A percentile compares a stretch with the other conserved stretches of the same genome.
phyloP scores from a whole-genome alignment of 2,113 vertebrate genomes.

The Mus spicilegus region DNA sequence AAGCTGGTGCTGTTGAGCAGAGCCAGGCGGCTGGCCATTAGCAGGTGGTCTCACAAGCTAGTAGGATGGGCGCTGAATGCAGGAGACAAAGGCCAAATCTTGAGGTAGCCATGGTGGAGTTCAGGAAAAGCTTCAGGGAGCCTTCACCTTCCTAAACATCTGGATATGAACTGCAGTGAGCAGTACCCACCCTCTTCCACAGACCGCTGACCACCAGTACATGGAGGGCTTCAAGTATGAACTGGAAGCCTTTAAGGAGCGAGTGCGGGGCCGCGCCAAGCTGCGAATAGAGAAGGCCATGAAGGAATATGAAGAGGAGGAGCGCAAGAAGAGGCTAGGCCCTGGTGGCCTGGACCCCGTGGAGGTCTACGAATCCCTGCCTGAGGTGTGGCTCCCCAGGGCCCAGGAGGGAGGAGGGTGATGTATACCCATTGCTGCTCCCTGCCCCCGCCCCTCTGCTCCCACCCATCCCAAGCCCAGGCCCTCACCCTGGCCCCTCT shows the following conservation, averaged over 20 bases:
- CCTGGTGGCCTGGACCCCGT: constrained; percentile 95
- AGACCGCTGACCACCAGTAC: constrained; percentile 96
- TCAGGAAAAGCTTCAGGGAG: neutral
- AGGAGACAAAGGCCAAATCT: neutral
- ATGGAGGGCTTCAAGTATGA: constrained; percentile 97
- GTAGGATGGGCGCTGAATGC: neutral
- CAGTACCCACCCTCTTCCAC: accelerated
- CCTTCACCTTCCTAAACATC: neutral
- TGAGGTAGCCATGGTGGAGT: too few relatives aligned
- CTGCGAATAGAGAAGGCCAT: constrained; percentile 94
- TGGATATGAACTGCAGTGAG: neutral
- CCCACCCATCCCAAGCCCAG: neutral
- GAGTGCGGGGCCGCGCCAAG: constrained; percentile 93
- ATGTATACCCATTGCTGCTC: neutral
- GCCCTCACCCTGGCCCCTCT: neutral
- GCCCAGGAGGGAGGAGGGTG: neutral
- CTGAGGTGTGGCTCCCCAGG: constrained; percentile 81
- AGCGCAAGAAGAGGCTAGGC: constrained; percentile 92
- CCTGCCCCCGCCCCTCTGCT: too few relatives aligned
- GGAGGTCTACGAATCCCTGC: constrained; percentile 94
- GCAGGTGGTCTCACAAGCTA: neutral
- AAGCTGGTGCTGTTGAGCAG: accelerated
- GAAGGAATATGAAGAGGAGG: constrained; percentile 95
- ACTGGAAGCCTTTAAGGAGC: constrained; percentile 94
- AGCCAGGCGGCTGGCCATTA: too few relatives aligned